phyloP scores from a whole-genome alignment of 2,113 vertebrate genomes.

The Odocoileus hemionus region DNA sequence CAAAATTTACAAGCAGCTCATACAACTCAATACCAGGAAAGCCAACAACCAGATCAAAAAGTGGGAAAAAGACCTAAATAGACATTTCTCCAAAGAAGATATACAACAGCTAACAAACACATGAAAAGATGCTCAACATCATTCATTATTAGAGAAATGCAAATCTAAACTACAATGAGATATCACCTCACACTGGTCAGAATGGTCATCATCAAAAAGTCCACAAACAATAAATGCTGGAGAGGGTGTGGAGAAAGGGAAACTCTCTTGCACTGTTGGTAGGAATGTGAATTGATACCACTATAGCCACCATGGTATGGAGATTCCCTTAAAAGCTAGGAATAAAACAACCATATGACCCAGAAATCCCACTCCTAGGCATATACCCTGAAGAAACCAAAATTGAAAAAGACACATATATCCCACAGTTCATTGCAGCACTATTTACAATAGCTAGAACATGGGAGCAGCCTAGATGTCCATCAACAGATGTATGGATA shows the following conservation, averaged over 20 bases:
- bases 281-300: neutral
- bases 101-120: neutral
- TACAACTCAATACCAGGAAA: neutral
- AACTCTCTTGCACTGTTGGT: neutral
- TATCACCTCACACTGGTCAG: neutral
- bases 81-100: neutral
- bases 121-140: neutral
- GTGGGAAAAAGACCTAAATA: neutral
- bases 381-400: neutral
- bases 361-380: neutral
- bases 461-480: neutral
- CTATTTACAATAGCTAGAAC: neutral
- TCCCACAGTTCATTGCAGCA: neutral
- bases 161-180: neutral
- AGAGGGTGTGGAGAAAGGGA: neutral
- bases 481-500: neutral
- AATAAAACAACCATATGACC: neutral
- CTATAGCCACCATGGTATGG: neutral
- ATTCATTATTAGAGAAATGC: neutral
- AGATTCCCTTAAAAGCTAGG: neutral
- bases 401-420: neutral
- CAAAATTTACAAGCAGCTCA: neutral
- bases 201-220: neutral
- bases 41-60: neutral
- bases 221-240: neutral